Conservation (phyloP, 2,888 invertebrate genomes). For the Lobophora halterata region DNA sequence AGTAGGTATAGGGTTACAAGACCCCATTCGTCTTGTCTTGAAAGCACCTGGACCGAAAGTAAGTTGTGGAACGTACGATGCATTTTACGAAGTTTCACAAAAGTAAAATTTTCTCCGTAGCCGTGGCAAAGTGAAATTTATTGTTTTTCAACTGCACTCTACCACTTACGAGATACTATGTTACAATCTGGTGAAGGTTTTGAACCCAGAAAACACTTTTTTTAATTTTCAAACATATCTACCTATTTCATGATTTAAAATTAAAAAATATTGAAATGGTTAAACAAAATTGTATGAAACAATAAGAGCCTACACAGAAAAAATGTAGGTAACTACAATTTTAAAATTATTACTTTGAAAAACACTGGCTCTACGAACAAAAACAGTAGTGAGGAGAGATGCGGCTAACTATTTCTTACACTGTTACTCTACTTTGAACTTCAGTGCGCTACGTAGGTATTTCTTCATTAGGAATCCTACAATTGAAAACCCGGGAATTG, state of each 20-base stretch:
- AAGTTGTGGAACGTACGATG: conserved; percentile 11
- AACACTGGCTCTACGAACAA: too few relatives aligned
- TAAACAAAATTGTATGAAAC: too few relatives aligned
- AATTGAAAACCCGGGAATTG: conserved; percentile 19
- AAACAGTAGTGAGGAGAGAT: too few relatives aligned
- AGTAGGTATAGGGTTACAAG: too few relatives aligned
- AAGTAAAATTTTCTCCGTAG: conserved; percentile 14
- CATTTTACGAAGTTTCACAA: conserved; percentile 23
- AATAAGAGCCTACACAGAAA: too few relatives aligned
- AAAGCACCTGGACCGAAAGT: conserved; percentile 13
- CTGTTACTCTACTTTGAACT: conserved; percentile 19
- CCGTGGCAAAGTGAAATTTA: conserved; percentile 43
- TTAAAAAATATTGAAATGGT: too few relatives aligned
- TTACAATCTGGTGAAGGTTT: too few relatives aligned
- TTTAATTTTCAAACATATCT: too few relatives aligned
- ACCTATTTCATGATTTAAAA: too few relatives aligned
- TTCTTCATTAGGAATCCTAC: conserved; percentile 36
- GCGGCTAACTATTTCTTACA: conserved; percentile 4
- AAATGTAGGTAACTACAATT: too few relatives aligned
- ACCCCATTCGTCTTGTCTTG: conserved; percentile 5
- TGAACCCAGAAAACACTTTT: too few relatives aligned
- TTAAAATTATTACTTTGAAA: too few relatives aligned
- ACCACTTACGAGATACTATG: conserved; percentile 7
- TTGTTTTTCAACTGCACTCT: conserved; percentile 37
- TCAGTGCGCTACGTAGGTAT: conserved; percentile 33